phyloP scores from a whole-genome alignment of 2,888 invertebrate genomes.

The Onthophagus sagittarius region DNA sequence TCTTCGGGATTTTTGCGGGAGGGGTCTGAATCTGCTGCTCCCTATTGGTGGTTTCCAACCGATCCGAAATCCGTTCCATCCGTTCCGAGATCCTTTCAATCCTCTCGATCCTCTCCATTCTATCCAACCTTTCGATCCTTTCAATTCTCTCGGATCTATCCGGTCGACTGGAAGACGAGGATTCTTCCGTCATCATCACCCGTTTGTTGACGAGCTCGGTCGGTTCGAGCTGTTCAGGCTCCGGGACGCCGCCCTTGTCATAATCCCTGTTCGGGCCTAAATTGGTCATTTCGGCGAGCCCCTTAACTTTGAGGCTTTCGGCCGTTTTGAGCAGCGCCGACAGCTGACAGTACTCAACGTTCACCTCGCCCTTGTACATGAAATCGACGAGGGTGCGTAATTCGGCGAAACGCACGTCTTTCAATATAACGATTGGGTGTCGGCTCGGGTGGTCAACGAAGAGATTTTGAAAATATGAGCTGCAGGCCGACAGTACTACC shows the following conservation, averaged over 20 bases:
- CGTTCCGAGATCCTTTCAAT: slow-evolving; percentile 27
- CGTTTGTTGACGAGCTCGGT: slow-evolving; percentile 44
- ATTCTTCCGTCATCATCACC: slow-evolving; percentile 17
- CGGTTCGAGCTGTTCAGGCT: slow-evolving; percentile 46
- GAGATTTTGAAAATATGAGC: slow-evolving; percentile 90
- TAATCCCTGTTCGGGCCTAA: slow-evolving; percentile 55
- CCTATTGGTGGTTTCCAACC: slow-evolving; percentile 14
- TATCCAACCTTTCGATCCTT: background rate
- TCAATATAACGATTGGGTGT: slow-evolving; percentile 90
- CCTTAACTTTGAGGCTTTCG: slow-evolving; percentile 89
- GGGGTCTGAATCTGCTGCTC: slow-evolving; percentile 28
- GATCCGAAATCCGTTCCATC: slow-evolving; percentile 16
- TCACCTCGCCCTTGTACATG: slow-evolving; percentile 95
- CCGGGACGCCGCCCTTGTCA: slow-evolving; percentile 40
- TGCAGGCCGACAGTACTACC: slow-evolving; percentile 93
- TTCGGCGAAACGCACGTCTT: slow-evolving; percentile 89
- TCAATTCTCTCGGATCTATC: background rate
- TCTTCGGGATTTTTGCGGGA: slow-evolving; percentile 29
- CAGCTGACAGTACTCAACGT: slow-evolving; percentile 90
- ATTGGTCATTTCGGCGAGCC: slow-evolving; percentile 89
- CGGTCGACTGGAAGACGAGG: background rate
- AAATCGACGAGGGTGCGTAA: slow-evolving; percentile 89
- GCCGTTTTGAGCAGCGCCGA: slow-evolving; percentile 88
- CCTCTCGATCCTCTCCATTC: background rate
- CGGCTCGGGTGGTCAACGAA: slow-evolving; percentile 90